A percentile compares a stretch with the other conserved stretches of the same genome.
Conservation (phyloP, 2,888 invertebrate genomes). For the Standfussiana lucernea region DNA sequence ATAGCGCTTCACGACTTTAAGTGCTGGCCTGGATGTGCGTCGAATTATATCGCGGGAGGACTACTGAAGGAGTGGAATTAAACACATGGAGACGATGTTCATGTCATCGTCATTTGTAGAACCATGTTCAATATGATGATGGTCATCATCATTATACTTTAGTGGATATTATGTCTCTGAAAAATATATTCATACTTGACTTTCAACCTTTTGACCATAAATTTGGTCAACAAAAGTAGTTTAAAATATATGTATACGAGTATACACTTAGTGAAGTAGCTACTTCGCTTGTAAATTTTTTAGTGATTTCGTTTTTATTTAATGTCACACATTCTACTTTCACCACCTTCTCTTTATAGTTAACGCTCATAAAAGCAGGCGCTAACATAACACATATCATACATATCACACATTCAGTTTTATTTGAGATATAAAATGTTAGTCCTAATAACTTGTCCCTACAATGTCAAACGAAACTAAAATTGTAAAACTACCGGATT, state of each 20-base stretch:
- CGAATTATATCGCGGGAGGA: neutral
- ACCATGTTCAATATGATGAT: neutral
- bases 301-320: neutral
- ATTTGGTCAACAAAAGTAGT: neutral
- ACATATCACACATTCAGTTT: slow-evolving; percentile 5
- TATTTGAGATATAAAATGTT: neutral
- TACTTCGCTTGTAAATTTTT: neutral
- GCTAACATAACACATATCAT: neutral
- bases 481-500: neutral
- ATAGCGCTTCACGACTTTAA: slow-evolving; percentile 24
- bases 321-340: neutral
- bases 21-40: slow-evolving; percentile 23
- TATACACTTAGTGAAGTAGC: neutral
- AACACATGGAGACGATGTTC: slow-evolving; percentile 10
- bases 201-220: neutral
- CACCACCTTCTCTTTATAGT: neutral
- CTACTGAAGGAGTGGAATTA: neutral
- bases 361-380: neutral
- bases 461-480: neutral
- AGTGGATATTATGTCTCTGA: neutral
- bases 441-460: neutral
- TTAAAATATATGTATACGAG: neutral
- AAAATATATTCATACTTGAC: neutral
- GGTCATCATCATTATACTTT: neutral
- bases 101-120: neutral